Evolutionary conservation across 2,888 invertebrate species (phyloP), one percentile per base, ranked within the genome.

Genomic region (Eupithecia abbreviata): DNA sequence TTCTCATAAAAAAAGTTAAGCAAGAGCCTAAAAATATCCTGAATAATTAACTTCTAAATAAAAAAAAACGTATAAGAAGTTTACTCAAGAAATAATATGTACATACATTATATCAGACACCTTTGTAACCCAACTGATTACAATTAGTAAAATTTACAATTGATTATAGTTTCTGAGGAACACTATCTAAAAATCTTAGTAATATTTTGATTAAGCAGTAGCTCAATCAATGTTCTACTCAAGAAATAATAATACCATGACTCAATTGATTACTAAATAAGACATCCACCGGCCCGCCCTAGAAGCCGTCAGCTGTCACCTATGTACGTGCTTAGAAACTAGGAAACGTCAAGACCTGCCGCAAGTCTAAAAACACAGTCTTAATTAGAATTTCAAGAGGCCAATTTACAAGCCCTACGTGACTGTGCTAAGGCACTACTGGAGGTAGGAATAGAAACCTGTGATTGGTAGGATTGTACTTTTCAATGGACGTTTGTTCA

Each of bases 371-470:
- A 93, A 94, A 94, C 91, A 91, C 88, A 89, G 88, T 89, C 93
- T 94, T 94, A 94, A 94, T 94, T 94, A 94, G 93, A 91, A 90
- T 87, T 88, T 90, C 89, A 93, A 91, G 91, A 91, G 85, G 92
- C 91, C 93, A 94, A 94, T 94, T 94, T 92, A 92, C 88, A 89
- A 49, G 91, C 89, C 88, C 83, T 90, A 91, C 89, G 90, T 89
- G 91, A 83, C 85, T 85, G 90, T 87, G 89, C n/a, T 86, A 86
- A 89, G 87, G 89, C 86, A 86, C 89, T 90, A 90, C 88, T 88
- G 88, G 90, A 90, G 80, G 76, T 78, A 84, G 72, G 41, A 71
- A 82, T 75, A 70, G 62, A 15, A 69, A 76, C 68, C 49, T 49
- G 42, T 72, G 62, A 65, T n/a, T 72, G 73, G 73, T 72, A 73